phyloP scores from a whole-genome alignment of 2,113 vertebrate species.

The Plecturocebus donacophilus region DNA sequence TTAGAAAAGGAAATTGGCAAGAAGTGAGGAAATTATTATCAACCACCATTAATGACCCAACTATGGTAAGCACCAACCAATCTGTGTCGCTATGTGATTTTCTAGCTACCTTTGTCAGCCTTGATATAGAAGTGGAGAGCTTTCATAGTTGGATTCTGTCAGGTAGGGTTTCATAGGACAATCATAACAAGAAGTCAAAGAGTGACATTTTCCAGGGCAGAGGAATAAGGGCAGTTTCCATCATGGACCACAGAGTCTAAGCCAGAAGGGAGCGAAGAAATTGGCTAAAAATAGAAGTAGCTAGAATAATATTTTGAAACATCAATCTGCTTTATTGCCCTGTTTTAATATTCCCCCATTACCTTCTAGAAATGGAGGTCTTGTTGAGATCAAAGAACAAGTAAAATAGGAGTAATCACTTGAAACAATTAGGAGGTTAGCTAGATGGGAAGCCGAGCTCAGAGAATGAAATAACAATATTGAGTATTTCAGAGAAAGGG shows the following conservation, averaged over 20 bases:
- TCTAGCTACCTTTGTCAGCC: not conserved
- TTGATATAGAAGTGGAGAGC: not conserved
- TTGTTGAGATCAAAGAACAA: not conserved
- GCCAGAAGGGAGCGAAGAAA: not conserved
- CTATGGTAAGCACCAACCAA: not conserved
- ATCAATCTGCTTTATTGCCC: no score
- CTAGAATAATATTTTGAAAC: no score
- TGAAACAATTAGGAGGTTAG: not conserved
- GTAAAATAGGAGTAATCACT: not conserved
- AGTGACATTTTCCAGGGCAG: not conserved
- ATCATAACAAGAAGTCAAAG: not conserved
- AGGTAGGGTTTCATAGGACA: not conserved
- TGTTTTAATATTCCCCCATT: no score
- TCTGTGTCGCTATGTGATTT: not conserved
- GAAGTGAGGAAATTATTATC: not conserved
- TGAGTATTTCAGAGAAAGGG: slow-evolving; percentile 38
- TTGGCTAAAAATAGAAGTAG: not conserved
- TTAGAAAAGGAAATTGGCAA: not conserved
- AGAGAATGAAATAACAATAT: not conserved
- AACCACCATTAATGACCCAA: not conserved
- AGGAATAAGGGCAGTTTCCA: slow-evolving; percentile 8
- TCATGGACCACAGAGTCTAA: not conserved
- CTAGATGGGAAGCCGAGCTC: not conserved
- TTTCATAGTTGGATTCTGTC: not conserved
- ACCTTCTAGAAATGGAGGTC: not conserved